These are phyloP conservation scores for Pempheris klunzingeri DNA, from an alignment of 2,797 vertebrate species.

Conservation along the genomic window DNA sequence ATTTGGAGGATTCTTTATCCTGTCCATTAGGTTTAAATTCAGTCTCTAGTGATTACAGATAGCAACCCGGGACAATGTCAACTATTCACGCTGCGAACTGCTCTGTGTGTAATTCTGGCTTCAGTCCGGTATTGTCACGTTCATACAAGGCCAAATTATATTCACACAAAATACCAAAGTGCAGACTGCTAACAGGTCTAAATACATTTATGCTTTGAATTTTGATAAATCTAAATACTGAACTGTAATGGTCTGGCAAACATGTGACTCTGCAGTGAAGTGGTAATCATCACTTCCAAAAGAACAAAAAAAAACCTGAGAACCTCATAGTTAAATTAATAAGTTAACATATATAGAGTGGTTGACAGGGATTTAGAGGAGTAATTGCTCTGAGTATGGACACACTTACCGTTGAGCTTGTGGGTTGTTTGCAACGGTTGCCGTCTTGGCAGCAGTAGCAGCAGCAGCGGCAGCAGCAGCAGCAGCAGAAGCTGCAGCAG, in stretches of 20 bases:
- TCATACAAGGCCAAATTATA: slow-evolving; percentile 81
- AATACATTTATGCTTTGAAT: slow-evolving; percentile 48
- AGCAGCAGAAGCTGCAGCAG: slow-evolving; percentile 33
- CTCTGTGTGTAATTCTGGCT: slow-evolving; percentile 69
- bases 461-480: slow-evolving; percentile 13
- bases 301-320: slow-evolving; percentile 1
- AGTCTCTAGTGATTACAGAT: slow-evolving; percentile 66
- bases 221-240: slow-evolving; percentile 35
- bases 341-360: background rate
- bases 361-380: slow-evolving; percentile 16
- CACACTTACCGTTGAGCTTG: slow-evolving; percentile 79
- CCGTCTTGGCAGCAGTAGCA: slow-evolving; percentile 58
- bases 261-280: slow-evolving; percentile 33
- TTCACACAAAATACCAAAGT: slow-evolving; percentile 66
- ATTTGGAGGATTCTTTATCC: slow-evolving; percentile 70
- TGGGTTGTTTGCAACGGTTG: slow-evolving; percentile 50
- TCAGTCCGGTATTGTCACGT: slow-evolving; percentile 87
- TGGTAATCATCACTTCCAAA: slow-evolving; percentile 12
- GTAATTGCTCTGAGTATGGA: background rate
- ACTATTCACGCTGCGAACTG: slow-evolving; percentile 65
- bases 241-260: slow-evolving; percentile 30
- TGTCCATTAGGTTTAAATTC: slow-evolving; percentile 65
- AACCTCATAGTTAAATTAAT: background rate
- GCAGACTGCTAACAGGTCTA: slow-evolving; percentile 54
- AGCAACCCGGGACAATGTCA: slow-evolving; percentile 81